phyloP scores from a whole-genome alignment of 2,797 vertebrate species.

The Choloepus didactylus region DNA sequence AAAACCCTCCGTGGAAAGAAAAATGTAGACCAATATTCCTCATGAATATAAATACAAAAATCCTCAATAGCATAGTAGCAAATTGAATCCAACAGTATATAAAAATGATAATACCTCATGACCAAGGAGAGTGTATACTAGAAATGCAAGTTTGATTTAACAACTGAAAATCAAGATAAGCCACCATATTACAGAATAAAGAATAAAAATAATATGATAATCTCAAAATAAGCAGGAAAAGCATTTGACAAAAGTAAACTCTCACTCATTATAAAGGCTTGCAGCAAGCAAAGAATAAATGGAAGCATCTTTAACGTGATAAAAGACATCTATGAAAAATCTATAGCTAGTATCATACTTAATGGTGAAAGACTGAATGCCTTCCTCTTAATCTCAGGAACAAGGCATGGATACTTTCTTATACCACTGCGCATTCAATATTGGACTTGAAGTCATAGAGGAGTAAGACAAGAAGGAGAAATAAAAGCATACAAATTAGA shows the following conservation, averaged over 20 bases:
- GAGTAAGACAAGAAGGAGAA: neutral
- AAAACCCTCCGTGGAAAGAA: neutral
- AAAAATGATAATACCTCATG: neutral
- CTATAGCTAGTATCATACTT: too few species aligned
- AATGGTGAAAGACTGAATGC: neutral
- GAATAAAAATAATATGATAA: neutral
- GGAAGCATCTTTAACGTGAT: neutral
- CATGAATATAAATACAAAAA: neutral
- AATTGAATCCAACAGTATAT: neutral
- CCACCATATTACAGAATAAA: neutral
- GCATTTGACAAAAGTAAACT: neutral
- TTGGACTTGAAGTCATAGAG: neutral
- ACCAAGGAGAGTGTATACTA: neutral
- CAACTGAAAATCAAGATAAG: neutral
- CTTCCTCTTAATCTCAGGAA: neutral
- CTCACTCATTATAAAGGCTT: conserved; percentile 11
- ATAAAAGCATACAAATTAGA: neutral
- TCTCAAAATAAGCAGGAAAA: neutral
- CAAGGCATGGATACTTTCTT: neutral
- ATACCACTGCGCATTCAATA: neutral
- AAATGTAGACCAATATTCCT: neutral
- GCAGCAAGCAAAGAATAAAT: neutral
- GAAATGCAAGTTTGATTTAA: neutral
- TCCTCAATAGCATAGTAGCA: neutral
- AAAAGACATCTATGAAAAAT: too few species aligned